Percentiles rank a stretch among this genome's conserved stretches.
Conservation (phyloP, 2,888 invertebrate genomes). For the Tuta absoluta region DNA sequence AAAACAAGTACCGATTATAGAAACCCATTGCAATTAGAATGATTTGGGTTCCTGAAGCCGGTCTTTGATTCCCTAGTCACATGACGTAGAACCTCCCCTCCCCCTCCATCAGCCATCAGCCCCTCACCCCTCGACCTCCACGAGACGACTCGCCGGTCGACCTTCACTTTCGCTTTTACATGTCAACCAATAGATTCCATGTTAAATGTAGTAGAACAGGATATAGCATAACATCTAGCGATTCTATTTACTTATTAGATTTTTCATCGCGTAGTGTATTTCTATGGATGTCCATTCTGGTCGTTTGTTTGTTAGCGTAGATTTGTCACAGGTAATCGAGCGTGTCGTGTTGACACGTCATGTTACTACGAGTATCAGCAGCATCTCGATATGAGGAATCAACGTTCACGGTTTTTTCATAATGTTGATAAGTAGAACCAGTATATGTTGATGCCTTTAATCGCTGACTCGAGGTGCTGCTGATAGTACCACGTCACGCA, state of each 20-base stretch:
- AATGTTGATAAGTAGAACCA: not conserved
- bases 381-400: too few relatives aligned
- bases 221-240: not conserved
- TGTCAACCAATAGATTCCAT: slow-evolving; percentile 45
- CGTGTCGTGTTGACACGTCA: slow-evolving; percentile 16
- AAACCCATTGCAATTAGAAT: slow-evolving; percentile 16
- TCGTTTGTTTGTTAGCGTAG: not conserved
- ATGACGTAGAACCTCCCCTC: not conserved
- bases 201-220: not conserved
- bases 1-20: too few relatives aligned
- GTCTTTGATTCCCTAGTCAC: not conserved
- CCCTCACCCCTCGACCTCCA: slow-evolving; percentile 2
- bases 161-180: slow-evolving; percentile 67
- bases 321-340: not conserved
- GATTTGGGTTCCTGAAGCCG: too few relatives aligned
- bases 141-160: slow-evolving; percentile 40
- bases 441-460: not conserved
- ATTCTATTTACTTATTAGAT: not conserved
- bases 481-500: slow-evolving; percentile 23
- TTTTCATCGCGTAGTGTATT: not conserved
- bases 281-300: not conserved
- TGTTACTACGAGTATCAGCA: not conserved
- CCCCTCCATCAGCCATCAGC: not conserved
- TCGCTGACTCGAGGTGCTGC: too few relatives aligned
- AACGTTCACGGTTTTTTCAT: not conserved